These are phyloP conservation scores for Chloroclysta siterata DNA, from an alignment of 2,888 invertebrate species.

Conservation along the genomic window DNA sequence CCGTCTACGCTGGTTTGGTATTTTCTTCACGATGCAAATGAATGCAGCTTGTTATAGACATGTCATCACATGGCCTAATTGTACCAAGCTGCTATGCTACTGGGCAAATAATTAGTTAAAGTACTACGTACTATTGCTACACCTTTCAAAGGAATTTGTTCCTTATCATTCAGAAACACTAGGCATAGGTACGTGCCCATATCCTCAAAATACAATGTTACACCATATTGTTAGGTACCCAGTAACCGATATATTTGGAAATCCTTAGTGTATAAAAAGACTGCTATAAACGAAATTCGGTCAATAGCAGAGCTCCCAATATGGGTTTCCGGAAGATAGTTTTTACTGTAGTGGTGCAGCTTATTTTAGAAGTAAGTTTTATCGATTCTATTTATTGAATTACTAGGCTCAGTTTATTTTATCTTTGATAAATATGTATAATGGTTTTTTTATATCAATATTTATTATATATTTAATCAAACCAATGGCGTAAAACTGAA, in stretches of 20 bases:
- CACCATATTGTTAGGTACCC: slow-evolving; percentile 56
- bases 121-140: slow-evolving; percentile 20
- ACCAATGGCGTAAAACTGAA: too few species aligned
- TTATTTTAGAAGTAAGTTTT: slow-evolving; percentile 48
- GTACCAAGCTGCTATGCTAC: slow-evolving; percentile 20
- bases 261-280: slow-evolving; percentile 65
- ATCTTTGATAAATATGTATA: too few species aligned
- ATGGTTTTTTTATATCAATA: too few species aligned
- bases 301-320: slow-evolving; percentile 54
- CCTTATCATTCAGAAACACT: slow-evolving; percentile 33
- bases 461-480: too few species aligned
- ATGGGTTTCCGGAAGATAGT: slow-evolving; percentile 58
- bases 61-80: slow-evolving; percentile 8
- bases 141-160: slow-evolving; percentile 23
- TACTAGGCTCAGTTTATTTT: background rate
- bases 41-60: slow-evolving; percentile 10
- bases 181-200: slow-evolving; percentile 57
- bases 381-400: too few species aligned
- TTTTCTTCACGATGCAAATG: slow-evolving; percentile 9
- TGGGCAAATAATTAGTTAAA: background rate
- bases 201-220: slow-evolving; percentile 46
- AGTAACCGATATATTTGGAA: slow-evolving; percentile 66
- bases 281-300: slow-evolving; percentile 44
- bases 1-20: slow-evolving; percentile 14
- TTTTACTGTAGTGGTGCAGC: slow-evolving; percentile 41